Conservation (phyloP, 2,113 vertebrate genomes). For the Himantopus leucocephalus region DNA sequence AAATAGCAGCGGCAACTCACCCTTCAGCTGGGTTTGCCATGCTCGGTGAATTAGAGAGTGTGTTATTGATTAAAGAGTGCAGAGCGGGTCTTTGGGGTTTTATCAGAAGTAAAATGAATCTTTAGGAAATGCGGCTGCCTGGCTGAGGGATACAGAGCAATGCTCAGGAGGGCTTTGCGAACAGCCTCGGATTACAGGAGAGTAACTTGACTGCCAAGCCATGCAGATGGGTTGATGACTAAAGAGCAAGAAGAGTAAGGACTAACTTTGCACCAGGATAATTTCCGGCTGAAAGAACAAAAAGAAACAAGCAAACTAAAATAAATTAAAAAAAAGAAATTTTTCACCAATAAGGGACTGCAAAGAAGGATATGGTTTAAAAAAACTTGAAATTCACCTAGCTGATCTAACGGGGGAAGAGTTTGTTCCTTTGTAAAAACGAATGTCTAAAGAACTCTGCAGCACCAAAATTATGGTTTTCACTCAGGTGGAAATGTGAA, state of each 20-base stretch:
- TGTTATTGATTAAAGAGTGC: neutral
- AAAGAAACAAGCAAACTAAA: neutral
- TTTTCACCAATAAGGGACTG: neutral
- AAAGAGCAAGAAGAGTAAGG: neutral
- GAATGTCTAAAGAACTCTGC: neutral
- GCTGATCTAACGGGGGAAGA: neutral
- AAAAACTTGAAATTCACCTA: neutral
- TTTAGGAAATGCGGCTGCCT: neutral
- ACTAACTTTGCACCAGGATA: neutral
- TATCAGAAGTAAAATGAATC: neutral
- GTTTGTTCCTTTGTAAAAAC: neutral
- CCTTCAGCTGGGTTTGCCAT: neutral
- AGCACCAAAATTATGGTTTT: neutral
- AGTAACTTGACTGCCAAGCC: neutral
- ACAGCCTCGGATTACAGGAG: neutral
- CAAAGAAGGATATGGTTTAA: neutral
- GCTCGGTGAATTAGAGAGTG: neutral
- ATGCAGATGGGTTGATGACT: neutral
- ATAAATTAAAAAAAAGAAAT: neutral
- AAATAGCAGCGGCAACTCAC: neutral
- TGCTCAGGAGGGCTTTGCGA: neutral
- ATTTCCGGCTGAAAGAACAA: neutral
- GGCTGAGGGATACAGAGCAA: neutral
- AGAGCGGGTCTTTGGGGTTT: neutral
- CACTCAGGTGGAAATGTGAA: neutral